phyloP scores from a whole-genome alignment of 2,113 vertebrate genomes.

The Nettapus auritus region DNA sequence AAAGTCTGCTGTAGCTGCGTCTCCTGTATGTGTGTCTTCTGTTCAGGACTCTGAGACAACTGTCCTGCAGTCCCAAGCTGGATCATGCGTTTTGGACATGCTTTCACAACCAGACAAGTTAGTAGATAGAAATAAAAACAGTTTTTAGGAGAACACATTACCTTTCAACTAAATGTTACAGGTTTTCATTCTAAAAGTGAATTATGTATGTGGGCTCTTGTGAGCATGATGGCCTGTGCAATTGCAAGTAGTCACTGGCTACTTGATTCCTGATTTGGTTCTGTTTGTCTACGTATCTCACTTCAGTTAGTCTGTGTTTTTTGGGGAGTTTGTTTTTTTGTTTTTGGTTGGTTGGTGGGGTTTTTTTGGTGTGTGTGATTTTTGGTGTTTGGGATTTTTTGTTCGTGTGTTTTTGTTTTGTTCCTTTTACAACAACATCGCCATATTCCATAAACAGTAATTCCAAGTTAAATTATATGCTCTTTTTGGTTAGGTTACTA shows the following conservation, averaged over 20 bases:
- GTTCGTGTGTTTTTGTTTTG: neutral
- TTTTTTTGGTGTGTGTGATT: too few relatives aligned
- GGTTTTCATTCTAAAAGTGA: rapidly evolving
- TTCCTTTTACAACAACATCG: neutral
- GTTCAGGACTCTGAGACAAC: slow-evolving; percentile 18
- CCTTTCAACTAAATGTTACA: neutral
- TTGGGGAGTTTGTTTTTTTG: too few relatives aligned
- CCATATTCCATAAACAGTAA: neutral
- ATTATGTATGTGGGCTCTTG: neutral
- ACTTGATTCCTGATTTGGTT: rapidly evolving
- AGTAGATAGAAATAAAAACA: neutral
- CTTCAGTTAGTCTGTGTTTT: neutral
- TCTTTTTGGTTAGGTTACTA: neutral
- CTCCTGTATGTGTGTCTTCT: neutral
- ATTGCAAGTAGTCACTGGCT: neutral
- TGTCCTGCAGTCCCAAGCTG: neutral
- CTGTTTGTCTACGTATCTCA: neutral
- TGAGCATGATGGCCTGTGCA: neutral
- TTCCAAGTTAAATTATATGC: neutral
- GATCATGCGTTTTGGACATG: neutral
- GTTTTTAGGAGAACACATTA: rapidly evolving
- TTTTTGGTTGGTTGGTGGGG: too few relatives aligned
- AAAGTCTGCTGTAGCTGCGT: slow-evolving; percentile 64
- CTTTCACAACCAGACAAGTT: slow-evolving; percentile 41
- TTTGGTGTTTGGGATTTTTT: neutral